Base-by-base conservation (phyloP, 2,888 invertebrate species). In the Scaptomyza polygonia region DNA sequence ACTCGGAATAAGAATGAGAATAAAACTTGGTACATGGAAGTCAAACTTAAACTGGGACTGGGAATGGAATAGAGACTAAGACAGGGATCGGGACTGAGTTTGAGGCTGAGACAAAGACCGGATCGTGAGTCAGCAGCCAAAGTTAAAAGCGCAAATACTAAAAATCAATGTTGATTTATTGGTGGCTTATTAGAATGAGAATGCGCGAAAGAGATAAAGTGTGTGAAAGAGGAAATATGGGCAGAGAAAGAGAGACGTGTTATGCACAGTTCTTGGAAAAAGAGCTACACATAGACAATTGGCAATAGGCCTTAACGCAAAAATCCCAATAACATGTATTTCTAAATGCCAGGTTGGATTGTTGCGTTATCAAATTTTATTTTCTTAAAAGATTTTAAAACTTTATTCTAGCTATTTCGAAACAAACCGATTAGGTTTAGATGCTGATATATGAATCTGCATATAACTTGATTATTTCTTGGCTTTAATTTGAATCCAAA, bases 121-220 rank as follows among this genome's bases (percentile, higher is more conserved):
- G 82, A 86, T 87, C 87, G 87, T 82, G 85, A 86, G 87, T 82
- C 87, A 87, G 82, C 78, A 30, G 30, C 3, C 32, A 73, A 70
- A 77, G 67, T 43, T 29, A 59, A 81, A 86, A 69, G 74, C 74
- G 77, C 77, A 86, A 70, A 78, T 69, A 61, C 66, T 68, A 57
- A 85, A 71, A 76, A 67, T 73, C 87, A 69, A 87, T 80, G 85
- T 82, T 82, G 82, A 82, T 82, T 82, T 82, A 82, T 82, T 81
- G 86, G 67, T 75, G 81, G 86, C 84, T 81, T 81, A 81, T 81
- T 81, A 81, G 81, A 81, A 86, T 80, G 75, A 75, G 73, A 62
- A 76, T 67, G 47, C 49, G 68, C 71, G n/a, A 63, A 56, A 62
- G 51, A 69, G 51, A 47, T n/a, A 59, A 48, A 72, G 48, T 11